Percentiles rank a stretch among this genome's conserved stretches.
Evolutionary conservation across 2,888 invertebrate species (phyloP).

Genomic region (Deroplatys truncata): DNA sequence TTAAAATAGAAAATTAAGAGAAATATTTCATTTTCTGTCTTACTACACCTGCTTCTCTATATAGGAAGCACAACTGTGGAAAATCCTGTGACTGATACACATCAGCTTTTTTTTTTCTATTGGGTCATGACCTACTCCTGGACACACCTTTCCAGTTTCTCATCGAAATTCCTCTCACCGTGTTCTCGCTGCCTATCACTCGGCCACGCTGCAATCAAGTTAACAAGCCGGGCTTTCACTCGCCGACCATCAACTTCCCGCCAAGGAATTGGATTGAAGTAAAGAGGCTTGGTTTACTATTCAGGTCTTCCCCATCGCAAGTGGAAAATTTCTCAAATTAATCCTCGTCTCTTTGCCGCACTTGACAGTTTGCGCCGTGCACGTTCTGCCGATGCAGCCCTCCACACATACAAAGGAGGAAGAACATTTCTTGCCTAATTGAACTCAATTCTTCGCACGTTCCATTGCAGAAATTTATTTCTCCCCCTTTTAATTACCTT

Average conservation of each 20-base stretch:
- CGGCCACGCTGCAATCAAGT: not conserved
- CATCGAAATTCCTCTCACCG: not conserved
- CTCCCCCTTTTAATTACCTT: slow-evolving; percentile 17
- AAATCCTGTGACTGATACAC: no score
- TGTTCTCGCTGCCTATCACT: not conserved
- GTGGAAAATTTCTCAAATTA: not conserved
- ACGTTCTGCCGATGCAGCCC: not conserved
- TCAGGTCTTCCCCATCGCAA: not conserved
- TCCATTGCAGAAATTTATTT: slow-evolving; percentile 15
- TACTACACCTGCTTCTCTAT: no score
- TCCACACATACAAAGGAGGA: not conserved
- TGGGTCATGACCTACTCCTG: no score
- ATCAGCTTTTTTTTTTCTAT: no score
- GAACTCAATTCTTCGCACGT: slow-evolving; percentile 14
- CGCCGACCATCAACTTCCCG: not conserved
- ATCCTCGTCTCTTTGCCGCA: not conserved
- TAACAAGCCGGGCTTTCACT: not conserved
- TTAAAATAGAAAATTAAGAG: no score
- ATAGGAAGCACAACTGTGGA: no score
- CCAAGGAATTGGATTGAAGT: not conserved
- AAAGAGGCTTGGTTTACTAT: not conserved
- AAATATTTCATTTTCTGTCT: no score
- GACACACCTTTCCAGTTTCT: no score
- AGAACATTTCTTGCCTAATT: not conserved
- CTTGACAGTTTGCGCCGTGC: not conserved